These are phyloP conservation scores for Polyploca ridens DNA, from an alignment of 2,888 invertebrate species.

Conservation along the genomic window DNA sequence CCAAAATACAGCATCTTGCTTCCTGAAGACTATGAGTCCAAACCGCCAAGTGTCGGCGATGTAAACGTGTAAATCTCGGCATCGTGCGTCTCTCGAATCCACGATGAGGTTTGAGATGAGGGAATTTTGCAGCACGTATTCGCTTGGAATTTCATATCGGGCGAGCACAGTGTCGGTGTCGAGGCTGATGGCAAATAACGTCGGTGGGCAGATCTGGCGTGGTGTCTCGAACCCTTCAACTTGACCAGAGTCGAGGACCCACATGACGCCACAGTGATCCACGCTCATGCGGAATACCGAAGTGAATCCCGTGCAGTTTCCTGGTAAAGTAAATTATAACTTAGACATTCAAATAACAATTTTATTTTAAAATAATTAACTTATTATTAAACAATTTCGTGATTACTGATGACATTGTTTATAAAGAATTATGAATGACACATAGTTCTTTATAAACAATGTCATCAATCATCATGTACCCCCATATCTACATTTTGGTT, in stretches of 20 bases:
- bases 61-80: constrained; percentile 87
- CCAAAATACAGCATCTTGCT: constrained; percentile 85
- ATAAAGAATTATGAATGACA: no score
- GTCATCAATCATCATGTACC: no score
- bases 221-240: constrained; percentile 87
- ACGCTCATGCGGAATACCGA: constrained; percentile 92
- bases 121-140: constrained; percentile 87
- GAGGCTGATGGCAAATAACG: constrained; percentile 89
- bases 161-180: constrained; percentile 86
- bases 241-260: constrained; percentile 92
- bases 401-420: no score
- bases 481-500: no score
- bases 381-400: no score
- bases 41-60: constrained; percentile 89
- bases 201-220: constrained; percentile 89
- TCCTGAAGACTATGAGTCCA: constrained; percentile 86
- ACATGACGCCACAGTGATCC: constrained; percentile 90
- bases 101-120: constrained; percentile 88
- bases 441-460: no score
- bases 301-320: constrained; percentile 85
- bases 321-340: constrained; percentile 40
- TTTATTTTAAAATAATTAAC: no score
- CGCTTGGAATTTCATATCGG: constrained; percentile 87
- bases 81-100: constrained; percentile 86
- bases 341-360: background rate